Conservation (phyloP, 2,113 vertebrate species). For the Heterochromis multidens region DNA sequence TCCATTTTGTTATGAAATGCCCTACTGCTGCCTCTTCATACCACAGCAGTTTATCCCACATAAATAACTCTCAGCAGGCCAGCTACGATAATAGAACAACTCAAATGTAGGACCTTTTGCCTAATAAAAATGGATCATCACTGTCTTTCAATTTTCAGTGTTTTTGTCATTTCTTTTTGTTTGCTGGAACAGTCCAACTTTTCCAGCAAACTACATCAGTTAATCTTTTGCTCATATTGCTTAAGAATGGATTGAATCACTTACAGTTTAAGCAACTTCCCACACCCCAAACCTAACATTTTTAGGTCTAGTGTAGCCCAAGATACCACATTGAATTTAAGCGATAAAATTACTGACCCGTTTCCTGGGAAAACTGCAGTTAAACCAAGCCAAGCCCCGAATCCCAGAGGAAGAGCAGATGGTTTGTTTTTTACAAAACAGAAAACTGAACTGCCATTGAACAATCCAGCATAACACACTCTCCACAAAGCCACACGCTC, state of each 20-base stretch:
- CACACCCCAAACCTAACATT: background rate
- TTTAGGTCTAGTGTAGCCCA: background rate
- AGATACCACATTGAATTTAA: background rate
- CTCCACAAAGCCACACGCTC: background rate
- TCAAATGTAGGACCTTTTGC: background rate
- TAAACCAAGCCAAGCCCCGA: background rate
- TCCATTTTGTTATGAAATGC: background rate
- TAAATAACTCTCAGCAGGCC: background rate
- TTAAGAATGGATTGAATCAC: background rate
- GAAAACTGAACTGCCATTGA: background rate
- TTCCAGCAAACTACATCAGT: background rate
- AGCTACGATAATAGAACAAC: background rate
- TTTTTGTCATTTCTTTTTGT: background rate
- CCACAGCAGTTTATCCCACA: background rate
- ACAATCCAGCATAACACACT: background rate
- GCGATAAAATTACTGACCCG: constrained; percentile 26
- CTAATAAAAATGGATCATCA: background rate
- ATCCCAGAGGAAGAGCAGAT: background rate
- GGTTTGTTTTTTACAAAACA: background rate
- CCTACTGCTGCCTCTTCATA: background rate
- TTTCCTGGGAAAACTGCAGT: constrained; percentile 19
- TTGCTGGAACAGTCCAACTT: background rate
- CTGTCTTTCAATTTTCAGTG: background rate
- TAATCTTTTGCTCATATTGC: background rate
- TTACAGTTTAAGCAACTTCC: background rate